Evolutionary conservation across 2,888 invertebrate genomes (phyloP), one percentile per base, ranked within the genome.

Genomic region (Lapara coniferarum): DNA sequence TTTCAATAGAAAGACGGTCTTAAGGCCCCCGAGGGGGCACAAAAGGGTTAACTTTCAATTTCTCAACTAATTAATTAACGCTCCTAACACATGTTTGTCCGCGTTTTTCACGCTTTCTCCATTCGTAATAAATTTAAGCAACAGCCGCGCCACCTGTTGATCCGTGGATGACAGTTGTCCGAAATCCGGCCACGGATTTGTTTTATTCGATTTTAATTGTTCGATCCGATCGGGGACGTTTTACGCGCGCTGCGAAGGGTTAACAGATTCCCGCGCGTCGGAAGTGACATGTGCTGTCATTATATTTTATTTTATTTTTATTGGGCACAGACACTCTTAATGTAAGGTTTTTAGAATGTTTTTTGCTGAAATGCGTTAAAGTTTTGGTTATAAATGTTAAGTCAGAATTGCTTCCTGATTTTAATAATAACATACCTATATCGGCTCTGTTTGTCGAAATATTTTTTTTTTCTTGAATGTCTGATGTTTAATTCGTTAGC

Each of bases 171-270:
- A 88, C 93, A 91, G 92, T 92, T 93, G 93, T 84, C 80, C 79
- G 71, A 78, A 86, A 88, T 89, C 90, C 90, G 87, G 85, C 88
- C 86, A 81, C 83, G 85, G 92, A 93, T 93, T 93, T 93, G 92
- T 93, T 93, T 93, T 93, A 93, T 93, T 91, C 91, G 90, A 92
- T 93, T 93, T 93, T 93, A 93, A 93, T 93, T 93, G 92, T 93
- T 84, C 55, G 73, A 82, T 79, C 74, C 75, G 76, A 81, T 83
- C 84, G 83, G 80, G 83, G 78, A 82, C 78, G 81, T 80, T 76
- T 80, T 81, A 46, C 49, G 63, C 49, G 49, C 46, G 49, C 87
- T 86, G 86, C 84, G 78, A 83, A 82, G 86, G 85, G 85, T 90
- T 90, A 90, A 90, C 85, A 87, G 91, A 92, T 92, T 92, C 88